A percentile compares a stretch with the other conserved stretches of the same genome.
phyloP scores from a whole-genome alignment of 2,113 vertebrate species.

The Trematocara stigmaticum region DNA sequence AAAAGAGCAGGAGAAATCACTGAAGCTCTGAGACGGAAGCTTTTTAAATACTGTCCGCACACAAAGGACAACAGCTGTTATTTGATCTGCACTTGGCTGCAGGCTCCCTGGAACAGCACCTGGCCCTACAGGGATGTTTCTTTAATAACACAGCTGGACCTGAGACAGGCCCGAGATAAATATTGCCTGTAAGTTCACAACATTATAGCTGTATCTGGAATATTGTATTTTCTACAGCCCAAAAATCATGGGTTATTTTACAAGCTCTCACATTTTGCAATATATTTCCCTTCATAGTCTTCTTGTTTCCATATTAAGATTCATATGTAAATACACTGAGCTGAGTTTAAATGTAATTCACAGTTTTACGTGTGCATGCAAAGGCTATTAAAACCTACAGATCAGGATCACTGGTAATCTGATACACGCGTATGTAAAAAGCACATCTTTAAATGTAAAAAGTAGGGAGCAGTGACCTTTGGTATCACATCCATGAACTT shows the following conservation, averaged over 20 bases:
- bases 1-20: not conserved
- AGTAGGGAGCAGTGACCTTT: slow-evolving; percentile 7
- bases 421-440: fast-evolving
- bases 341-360: not conserved
- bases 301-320: not conserved
- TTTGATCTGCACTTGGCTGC: not conserved
- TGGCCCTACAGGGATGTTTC: not conserved
- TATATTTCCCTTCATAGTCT: not conserved
- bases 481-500: slow-evolving; percentile 4
- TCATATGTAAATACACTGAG: not conserved
- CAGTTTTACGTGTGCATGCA: not conserved
- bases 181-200: not conserved
- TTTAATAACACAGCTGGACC: not conserved
- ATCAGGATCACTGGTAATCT: not conserved
- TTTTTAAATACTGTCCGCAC: not conserved
- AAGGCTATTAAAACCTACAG: not conserved
- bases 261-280: not conserved
- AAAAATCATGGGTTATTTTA: not conserved
- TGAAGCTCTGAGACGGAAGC: not conserved
- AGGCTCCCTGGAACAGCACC: not conserved
- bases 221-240: not conserved
- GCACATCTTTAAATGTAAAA: not conserved
- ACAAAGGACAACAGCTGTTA: not conserved
- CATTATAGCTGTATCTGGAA: not conserved
- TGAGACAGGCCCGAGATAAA: not conserved